These are phyloP conservation scores for Isichthys henryi DNA, from an alignment of 2,113 vertebrate species.

Conservation along the genomic window DNA sequence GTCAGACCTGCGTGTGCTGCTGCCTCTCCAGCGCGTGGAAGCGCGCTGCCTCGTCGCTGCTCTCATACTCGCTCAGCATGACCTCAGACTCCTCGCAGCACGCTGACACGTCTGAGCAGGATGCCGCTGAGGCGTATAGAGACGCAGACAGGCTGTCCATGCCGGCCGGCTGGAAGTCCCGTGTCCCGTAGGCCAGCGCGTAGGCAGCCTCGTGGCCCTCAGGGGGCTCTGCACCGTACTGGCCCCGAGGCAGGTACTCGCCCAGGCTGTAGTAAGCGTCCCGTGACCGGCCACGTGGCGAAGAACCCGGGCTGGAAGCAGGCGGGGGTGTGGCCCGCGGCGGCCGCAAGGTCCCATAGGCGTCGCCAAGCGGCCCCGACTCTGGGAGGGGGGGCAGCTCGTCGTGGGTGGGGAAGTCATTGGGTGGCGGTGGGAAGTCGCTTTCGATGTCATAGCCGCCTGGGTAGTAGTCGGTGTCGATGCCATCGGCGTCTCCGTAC, in stretches of 20 bases:
- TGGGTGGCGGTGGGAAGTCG: constrained; percentile 90
- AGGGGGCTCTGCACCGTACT: constrained; percentile 67
- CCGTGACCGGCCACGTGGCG: constrained; percentile 65
- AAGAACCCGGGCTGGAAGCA: constrained; percentile 57
- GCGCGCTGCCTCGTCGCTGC: constrained; percentile 79
- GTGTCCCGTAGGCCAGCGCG: constrained; percentile 65
- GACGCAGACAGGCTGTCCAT: constrained; percentile 84
- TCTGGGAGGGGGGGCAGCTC: constrained; percentile 82
- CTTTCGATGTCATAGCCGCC: constrained; percentile 96
- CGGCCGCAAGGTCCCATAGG: constrained; percentile 79
- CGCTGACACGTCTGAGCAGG: constrained; percentile 94
- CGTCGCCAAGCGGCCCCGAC: constrained; percentile 70
- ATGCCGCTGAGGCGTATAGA: constrained; percentile 82
- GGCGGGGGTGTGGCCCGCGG: constrained; percentile 60
- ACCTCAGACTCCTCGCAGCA: constrained; percentile 93
- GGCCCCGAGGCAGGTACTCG: constrained; percentile 83
- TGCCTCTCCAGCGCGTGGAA: constrained; percentile 82
- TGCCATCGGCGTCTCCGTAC: constrained; percentile 78
- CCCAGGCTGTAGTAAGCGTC: constrained; percentile 80
- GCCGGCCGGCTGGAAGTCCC: constrained; percentile 68
- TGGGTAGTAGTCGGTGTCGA: constrained; percentile 96
- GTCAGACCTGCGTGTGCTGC: constrained; percentile 97
- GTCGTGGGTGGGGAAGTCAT: constrained; percentile 80
- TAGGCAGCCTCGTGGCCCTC: constrained; percentile 61
- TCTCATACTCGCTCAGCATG: constrained; percentile 95